phyloP scores from a whole-genome alignment of 2,888 invertebrate species.

The Acanthosepion esculentum region DNA sequence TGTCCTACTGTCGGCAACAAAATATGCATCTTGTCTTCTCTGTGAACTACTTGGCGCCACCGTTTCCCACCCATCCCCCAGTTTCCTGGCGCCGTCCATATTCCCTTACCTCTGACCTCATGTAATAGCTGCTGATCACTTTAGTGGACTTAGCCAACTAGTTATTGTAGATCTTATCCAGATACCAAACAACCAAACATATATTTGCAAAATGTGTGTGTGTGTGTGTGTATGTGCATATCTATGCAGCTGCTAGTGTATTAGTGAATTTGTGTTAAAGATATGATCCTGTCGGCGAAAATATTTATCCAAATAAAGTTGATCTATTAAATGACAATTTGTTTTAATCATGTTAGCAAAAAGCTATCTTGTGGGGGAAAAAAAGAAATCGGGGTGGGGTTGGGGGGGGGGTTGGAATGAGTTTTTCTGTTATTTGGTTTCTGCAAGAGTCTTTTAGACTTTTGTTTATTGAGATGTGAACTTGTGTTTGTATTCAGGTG shows the following conservation, averaged over 20 bases:
- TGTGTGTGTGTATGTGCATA: background rate
- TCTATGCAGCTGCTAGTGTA: background rate
- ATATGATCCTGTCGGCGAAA: background rate
- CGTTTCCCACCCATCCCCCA: background rate
- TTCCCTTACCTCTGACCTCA: slow-evolving; percentile 18
- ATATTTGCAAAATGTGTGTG: background rate
- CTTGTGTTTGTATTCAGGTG: background rate
- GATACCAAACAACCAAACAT: slow-evolving; percentile 2
- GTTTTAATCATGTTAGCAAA: background rate
- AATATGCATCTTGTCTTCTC: slow-evolving; percentile 5
- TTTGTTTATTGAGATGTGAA: background rate
- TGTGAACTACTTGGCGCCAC: slow-evolving; percentile 23
- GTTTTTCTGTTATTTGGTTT: background rate
- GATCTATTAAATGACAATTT: background rate
- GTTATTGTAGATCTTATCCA: slow-evolving; percentile 3
- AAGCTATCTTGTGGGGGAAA: background rate
- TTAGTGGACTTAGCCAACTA: background rate
- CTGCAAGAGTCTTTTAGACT: background rate
- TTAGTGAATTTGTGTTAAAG: background rate
- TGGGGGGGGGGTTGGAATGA: too few relatives aligned
- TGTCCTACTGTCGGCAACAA: slow-evolving; percentile 22
- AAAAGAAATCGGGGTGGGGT: too few relatives aligned
- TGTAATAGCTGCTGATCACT: slow-evolving; percentile 4
- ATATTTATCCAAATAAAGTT: background rate
- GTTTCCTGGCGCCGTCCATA: slow-evolving; percentile 33